These are phyloP conservation scores for Drosophila takahashii DNA, from an alignment of 1,140 invertebrate species.

Conservation along the genomic window DNA sequence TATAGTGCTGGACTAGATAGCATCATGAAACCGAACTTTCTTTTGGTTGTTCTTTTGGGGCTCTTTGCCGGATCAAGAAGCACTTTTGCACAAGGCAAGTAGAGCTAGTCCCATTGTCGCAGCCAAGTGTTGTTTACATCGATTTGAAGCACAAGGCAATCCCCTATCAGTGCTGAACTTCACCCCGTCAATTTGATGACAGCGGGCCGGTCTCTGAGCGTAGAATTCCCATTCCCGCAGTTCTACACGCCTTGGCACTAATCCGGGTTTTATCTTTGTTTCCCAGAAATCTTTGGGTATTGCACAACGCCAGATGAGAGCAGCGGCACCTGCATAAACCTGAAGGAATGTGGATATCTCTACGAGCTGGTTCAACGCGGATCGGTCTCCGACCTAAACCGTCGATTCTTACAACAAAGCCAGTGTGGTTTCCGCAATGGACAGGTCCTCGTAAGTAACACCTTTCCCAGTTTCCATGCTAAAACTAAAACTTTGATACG, in stretches of 20 bases:
- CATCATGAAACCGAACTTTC: slow-evolving; percentile 37
- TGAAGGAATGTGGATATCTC: slow-evolving; percentile 52
- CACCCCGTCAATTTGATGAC: slow-evolving; percentile 38
- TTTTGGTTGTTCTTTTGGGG: slow-evolving; percentile 26
- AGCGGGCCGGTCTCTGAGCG: slow-evolving; percentile 9
- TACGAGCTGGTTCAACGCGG: slow-evolving; percentile 40
- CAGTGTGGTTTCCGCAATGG: slow-evolving; percentile 63
- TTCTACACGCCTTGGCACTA: slow-evolving; percentile 8
- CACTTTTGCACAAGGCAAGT: slow-evolving; percentile 53
- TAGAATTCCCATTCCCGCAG: slow-evolving; percentile 24
- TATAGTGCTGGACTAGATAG: background rate
- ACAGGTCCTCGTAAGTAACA: slow-evolving; percentile 57
- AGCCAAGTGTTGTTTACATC: slow-evolving; percentile 1
- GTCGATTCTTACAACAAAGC: slow-evolving; percentile 40
- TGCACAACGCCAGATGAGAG: slow-evolving; percentile 55
- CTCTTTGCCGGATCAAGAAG: slow-evolving; percentile 20
- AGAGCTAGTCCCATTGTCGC: background rate
- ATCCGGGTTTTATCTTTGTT: slow-evolving; percentile 10
- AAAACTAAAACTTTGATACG: too few relatives aligned
- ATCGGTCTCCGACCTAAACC: slow-evolving; percentile 22
- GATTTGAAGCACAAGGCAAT: slow-evolving; percentile 24
- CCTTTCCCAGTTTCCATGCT: too few relatives aligned
- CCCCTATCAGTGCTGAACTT: slow-evolving; percentile 71
- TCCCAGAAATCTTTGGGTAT: slow-evolving; percentile 59
- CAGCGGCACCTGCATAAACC: slow-evolving; percentile 58